Conservation (phyloP, 1,140 invertebrate genomes). For the Archivesica marissinica region DNA sequence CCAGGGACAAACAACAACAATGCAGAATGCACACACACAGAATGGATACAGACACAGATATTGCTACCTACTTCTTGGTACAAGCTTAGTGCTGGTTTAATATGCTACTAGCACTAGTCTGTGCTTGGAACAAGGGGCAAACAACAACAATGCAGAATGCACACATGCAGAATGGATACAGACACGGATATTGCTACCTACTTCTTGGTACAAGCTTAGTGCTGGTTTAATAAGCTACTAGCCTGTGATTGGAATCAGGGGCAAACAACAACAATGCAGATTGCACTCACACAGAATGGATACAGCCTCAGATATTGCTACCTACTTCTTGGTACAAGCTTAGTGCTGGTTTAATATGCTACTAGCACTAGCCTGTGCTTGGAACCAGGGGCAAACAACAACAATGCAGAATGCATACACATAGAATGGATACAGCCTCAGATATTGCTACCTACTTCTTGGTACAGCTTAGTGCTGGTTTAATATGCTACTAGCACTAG, state of each 20-base stretch:
- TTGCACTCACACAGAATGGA: too few species aligned
- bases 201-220: conserved; percentile 11
- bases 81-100: background rate
- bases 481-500: conserved; percentile 14
- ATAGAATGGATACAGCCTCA: background rate
- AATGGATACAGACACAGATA: background rate
- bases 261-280: too few species aligned
- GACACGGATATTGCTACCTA: background rate
- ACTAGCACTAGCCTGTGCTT: conserved; percentile 32
- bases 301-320: background rate
- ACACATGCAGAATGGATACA: too few species aligned
- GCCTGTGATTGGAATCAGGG: background rate
- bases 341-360: conserved; percentile 21
- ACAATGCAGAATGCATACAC: too few species aligned
- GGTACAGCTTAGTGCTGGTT: background rate
- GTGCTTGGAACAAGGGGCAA: conserved; percentile 12
- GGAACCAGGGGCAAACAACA: background rate
- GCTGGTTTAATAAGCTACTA: background rate
- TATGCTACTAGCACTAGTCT: conserved; percentile 29
- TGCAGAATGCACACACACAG: too few species aligned
- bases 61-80: background rate
- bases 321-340: background rate
- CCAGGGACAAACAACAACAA: background rate
- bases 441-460: background rate
- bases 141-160: too few species aligned